These are phyloP conservation scores for Peromyscus californicus DNA, from an alignment of 2,113 vertebrate species.

Conservation along the genomic window DNA sequence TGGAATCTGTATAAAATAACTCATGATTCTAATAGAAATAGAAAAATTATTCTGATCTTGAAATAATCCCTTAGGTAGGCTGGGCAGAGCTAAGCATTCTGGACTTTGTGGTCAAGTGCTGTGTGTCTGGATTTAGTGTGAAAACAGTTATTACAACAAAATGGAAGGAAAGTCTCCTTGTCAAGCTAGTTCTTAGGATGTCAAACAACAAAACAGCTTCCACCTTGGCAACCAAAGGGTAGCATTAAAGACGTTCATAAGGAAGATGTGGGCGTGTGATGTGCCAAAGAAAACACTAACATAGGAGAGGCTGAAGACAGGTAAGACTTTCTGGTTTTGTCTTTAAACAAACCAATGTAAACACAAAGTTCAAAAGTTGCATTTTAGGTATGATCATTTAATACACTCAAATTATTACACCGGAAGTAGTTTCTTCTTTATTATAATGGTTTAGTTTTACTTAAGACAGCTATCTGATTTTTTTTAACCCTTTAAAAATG, in stretches of 20 bases:
- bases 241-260: conserved; percentile 50
- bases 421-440: conserved; percentile 85
- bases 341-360: conserved; percentile 81
- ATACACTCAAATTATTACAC: conserved; percentile 82
- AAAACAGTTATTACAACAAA: conserved; percentile 20
- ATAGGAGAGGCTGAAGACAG: conserved; percentile 70
- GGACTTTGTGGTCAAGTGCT: conserved; percentile 67
- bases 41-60: background rate
- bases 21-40: conserved; percentile 61
- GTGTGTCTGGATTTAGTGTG: conserved; percentile 58
- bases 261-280: conserved; percentile 62
- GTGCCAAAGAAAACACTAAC: conserved; percentile 61
- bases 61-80: conserved; percentile 6
- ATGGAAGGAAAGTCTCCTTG: conserved; percentile 72
- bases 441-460: conserved; percentile 84
- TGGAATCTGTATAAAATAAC: conserved; percentile 58
- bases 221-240: conserved; percentile 45
- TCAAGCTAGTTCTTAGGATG: conserved; percentile 77
- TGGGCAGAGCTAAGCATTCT: background rate
- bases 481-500: conserved; percentile 53
- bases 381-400: conserved; percentile 85
- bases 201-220: conserved; percentile 63
- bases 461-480: conserved; percentile 82
- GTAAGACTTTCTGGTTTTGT: conserved; percentile 65
- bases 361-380: conserved; percentile 85